Conservation (phyloP, 2,797 vertebrate species). For the Mus minutoides region DNA sequence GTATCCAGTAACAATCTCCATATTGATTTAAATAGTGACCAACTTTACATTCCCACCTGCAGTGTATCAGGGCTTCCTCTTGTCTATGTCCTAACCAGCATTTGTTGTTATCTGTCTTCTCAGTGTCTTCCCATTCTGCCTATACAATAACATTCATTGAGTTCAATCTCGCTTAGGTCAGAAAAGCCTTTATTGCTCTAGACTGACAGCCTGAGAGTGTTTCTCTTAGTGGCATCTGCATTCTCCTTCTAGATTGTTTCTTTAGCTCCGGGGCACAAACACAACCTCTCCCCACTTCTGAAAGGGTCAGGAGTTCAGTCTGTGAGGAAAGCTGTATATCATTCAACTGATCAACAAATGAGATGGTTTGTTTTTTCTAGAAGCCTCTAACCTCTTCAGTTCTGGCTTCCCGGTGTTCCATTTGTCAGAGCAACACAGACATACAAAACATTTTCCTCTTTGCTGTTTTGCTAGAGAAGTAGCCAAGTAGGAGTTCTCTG, state of each 20-base stretch:
- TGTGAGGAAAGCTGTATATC: background rate
- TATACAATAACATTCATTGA: background rate
- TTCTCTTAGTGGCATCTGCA: background rate
- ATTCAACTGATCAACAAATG: background rate
- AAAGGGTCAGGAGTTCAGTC: background rate
- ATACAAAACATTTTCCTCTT: background rate
- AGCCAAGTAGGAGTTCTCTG: background rate
- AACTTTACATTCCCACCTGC: background rate
- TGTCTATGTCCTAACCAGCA: background rate
- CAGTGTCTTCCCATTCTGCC: background rate
- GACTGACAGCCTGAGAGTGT: background rate
- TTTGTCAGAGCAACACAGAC: background rate
- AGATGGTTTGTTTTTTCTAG: background rate
- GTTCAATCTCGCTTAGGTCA: background rate
- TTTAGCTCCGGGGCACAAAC: background rate
- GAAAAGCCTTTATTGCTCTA: background rate
- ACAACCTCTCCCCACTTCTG: background rate
- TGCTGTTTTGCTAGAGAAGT: background rate
- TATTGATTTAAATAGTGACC: background rate
- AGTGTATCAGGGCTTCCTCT: background rate
- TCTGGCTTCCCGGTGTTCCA: background rate
- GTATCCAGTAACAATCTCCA: background rate
- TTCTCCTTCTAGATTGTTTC: background rate
- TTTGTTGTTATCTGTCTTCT: background rate
- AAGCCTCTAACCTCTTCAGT: background rate